These are phyloP conservation scores for Phasia obesa DNA, from an alignment of 2,888 invertebrate species.

Conservation along the genomic window DNA sequence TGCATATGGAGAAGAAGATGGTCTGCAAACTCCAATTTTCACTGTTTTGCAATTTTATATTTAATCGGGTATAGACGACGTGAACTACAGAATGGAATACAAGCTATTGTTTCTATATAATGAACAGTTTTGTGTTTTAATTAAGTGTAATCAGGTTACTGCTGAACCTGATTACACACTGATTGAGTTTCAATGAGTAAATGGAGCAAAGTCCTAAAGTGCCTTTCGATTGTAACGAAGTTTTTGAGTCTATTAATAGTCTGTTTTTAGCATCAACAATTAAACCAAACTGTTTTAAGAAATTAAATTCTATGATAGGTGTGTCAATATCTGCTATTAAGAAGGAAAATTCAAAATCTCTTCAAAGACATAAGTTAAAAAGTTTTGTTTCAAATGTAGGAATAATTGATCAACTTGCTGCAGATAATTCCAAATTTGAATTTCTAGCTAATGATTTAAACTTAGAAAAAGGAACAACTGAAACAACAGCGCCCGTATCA, in stretches of 20 bases:
- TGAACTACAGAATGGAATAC: no score
- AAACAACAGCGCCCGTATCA: background rate
- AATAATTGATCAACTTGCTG: no score
- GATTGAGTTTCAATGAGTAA: background rate
- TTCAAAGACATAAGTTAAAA: background rate
- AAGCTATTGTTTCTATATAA: background rate
- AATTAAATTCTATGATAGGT: conserved; percentile 3
- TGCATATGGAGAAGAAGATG: background rate
- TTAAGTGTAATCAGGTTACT: background rate
- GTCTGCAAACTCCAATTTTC: background rate
- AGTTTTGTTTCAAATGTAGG: no score
- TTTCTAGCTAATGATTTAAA: background rate
- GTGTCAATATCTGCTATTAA: conserved; percentile 6
- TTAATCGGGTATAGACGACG: background rate
- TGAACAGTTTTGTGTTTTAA: background rate
- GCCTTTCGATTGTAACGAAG: background rate
- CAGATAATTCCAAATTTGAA: background rate
- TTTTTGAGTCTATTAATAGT: background rate
- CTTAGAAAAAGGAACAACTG: background rate
- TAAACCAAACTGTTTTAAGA: background rate
- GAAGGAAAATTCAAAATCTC: conserved; percentile 15
- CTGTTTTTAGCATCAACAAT: no score
- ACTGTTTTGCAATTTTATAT: background rate
- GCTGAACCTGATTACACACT: background rate
- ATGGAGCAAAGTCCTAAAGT: conserved; percentile 1